Conservation (phyloP, 2,888 invertebrate genomes). For the Cephus pulcher region DNA sequence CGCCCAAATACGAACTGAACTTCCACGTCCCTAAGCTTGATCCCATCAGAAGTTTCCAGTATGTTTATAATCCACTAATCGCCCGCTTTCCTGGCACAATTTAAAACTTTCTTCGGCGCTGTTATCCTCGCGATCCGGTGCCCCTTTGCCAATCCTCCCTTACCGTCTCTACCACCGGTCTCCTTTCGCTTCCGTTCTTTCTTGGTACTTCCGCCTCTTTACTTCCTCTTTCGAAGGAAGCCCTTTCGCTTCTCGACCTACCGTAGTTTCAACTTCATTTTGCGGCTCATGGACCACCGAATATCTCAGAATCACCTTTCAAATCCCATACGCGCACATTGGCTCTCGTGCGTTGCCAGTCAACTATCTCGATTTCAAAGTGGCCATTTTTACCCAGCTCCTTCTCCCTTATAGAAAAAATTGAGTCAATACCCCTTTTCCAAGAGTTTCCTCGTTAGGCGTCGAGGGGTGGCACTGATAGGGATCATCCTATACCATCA, state of each 20-base stretch:
- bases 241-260: conserved; percentile 31
- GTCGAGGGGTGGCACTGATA: too few species aligned
- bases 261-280: conserved; percentile 58
- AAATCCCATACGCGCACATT: conserved; percentile 2
- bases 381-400: too few species aligned
- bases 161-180: background rate
- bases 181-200: conserved; percentile 9
- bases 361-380: too few species aligned
- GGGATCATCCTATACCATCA: too few species aligned
- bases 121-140: conserved; percentile 29
- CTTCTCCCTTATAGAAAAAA: too few species aligned
- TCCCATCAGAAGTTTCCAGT: conserved; percentile 60
- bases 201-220: conserved; percentile 18
- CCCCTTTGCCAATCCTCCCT: background rate
- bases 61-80: conserved; percentile 65
- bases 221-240: conserved; percentile 18
- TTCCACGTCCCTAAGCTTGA: conserved; percentile 31
- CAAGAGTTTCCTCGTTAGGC: too few species aligned
- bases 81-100: conserved; percentile 56
- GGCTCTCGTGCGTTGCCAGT: too few species aligned
- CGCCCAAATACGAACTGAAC: conserved; percentile 17
- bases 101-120: conserved; percentile 58
- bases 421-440: too few species aligned
- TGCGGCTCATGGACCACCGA: conserved; percentile 62
- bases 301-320: conserved; percentile 44